Percentiles rank a stretch among this genome's conserved stretches.
Conservation (phyloP, 2,797 vertebrate genomes). For the Microctenopoma lineatum region DNA sequence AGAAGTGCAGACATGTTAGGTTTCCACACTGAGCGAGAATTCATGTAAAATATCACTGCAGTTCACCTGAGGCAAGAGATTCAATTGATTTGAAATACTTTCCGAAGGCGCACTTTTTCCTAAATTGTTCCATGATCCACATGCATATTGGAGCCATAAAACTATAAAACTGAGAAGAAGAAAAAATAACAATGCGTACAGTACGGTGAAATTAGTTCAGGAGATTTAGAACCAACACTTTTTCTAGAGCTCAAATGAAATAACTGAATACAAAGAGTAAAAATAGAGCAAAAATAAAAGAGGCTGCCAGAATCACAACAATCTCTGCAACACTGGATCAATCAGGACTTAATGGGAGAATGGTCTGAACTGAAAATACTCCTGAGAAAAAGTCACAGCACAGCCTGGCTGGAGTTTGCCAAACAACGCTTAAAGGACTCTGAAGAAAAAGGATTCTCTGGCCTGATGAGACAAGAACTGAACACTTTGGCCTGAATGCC, state of each 20-base stretch:
- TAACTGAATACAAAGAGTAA: conserved; percentile 40
- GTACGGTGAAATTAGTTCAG: conserved; percentile 5
- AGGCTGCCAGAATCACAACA: conserved; percentile 38
- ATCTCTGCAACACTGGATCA: conserved; percentile 45
- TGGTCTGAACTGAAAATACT: conserved; percentile 41
- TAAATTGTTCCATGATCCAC: conserved; percentile 27
- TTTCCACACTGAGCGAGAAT: conserved; percentile 22
- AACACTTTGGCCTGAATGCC: conserved; percentile 47
- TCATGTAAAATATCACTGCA: conserved; percentile 23
- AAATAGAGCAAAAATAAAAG: conserved; percentile 7
- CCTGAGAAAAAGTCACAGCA: conserved; percentile 38
- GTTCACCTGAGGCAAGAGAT: conserved; percentile 23
- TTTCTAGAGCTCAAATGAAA: conserved; percentile 47
- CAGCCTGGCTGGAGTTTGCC: conserved; percentile 45
- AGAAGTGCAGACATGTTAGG: conserved; percentile 21
- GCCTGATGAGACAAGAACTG: conserved; percentile 56
- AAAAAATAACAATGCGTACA: conserved; percentile 24
- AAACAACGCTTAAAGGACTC: conserved; percentile 54
- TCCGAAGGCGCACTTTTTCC: conserved; percentile 18
- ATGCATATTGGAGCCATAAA: conserved; percentile 44
- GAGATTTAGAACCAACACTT: conserved; percentile 30
- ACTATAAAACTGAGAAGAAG: conserved; percentile 31
- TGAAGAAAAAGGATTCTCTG: conserved; percentile 53
- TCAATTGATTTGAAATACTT: conserved; percentile 42
- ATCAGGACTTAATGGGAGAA: conserved; percentile 42